Evolutionary conservation across 1,140 invertebrate genomes (phyloP).

Genomic region (Drosophila orosa): DNA sequence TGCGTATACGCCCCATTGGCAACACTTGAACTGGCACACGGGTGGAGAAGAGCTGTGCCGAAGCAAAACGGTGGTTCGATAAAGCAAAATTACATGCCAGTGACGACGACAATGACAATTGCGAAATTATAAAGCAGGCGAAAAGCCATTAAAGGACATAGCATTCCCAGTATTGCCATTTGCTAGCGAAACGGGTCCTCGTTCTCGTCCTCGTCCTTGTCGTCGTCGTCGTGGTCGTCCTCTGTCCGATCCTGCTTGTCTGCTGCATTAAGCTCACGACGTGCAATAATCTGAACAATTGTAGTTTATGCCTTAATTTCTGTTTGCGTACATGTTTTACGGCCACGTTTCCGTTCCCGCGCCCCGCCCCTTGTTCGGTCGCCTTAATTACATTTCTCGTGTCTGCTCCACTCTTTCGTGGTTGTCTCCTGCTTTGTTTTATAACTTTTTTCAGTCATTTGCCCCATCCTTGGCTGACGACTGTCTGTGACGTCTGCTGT

Average conservation of each 20-base stretch:
- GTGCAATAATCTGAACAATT: slow-evolving; percentile 70
- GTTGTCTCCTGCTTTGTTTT: slow-evolving; percentile 33
- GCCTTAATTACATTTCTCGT: slow-evolving; percentile 72
- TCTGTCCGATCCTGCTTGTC: slow-evolving; percentile 16
- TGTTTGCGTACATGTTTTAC: slow-evolving; percentile 56
- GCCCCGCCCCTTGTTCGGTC: slow-evolving; percentile 16
- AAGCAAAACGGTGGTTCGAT: slow-evolving; percentile 26
- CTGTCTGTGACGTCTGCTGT: slow-evolving; percentile 27
- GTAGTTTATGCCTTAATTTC: slow-evolving; percentile 69
- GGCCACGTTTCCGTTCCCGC: slow-evolving; percentile 8
- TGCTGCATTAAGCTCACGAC: slow-evolving; percentile 61
- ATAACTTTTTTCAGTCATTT: slow-evolving; percentile 29
- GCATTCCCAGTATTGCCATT: slow-evolving; percentile 1
- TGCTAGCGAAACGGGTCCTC: slow-evolving; percentile 20
- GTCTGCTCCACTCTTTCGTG: slow-evolving; percentile 46
- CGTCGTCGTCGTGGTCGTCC: neutral
- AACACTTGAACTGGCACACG: slow-evolving; percentile 19
- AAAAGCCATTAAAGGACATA: slow-evolving; percentile 50
- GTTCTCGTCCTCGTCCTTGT: neutral
- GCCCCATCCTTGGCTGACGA: slow-evolving; percentile 3
- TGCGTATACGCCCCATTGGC: slow-evolving; percentile 67
- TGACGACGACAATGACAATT: slow-evolving; percentile 44
- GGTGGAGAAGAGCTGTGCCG: too few relatives aligned
- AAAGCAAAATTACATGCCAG: slow-evolving; percentile 42
- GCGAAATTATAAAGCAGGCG: slow-evolving; percentile 51